Base-by-base conservation (phyloP, 2,888 invertebrate species). In the Aleiodes alternator region DNA sequence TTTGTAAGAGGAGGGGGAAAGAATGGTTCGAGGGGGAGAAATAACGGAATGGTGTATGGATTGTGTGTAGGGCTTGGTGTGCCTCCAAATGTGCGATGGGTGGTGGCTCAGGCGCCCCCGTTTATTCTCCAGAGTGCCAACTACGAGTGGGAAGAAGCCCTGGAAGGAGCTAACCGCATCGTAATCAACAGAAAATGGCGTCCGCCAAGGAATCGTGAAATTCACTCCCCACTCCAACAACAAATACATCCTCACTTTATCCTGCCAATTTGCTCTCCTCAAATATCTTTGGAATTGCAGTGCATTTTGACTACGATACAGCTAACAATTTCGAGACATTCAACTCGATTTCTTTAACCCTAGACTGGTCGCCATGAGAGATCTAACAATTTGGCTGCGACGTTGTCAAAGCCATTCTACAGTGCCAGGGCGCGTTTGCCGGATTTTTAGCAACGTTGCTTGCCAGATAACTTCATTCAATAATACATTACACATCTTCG, bases 101-200 rank as follows among this genome's bases (percentile, higher is more conserved):
- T 57, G 61, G 74, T 76, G 78, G 77, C 70, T 78, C 43, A 69
- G 73, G 79, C 23, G 66, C 61, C 71, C 70, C 72, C 68, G 73
- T 76, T 80, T 76, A 76, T 79, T 79, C 79, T 78, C 72, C 71
- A 70, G 78, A 80, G 79, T 77, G 74, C 78, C 72, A 72, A 69
- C 48, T 12, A 50, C n/a, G 72, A 29, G 75, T 77, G 76, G 79
- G 80, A 78, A 80, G 79, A 81, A 80, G 78, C 81, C 48, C 78
- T 83, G 83, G 83, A 84, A 85, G 84, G 85, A 85, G 85, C 82
- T 85, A 86, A 87, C 86, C 86, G 84, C 86, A 87, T 84, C 83
- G 85, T 86, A 87, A 87, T 87, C 87, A 86, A 87, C 84, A 84
- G 85, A 85, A 87, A 87, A 87, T 87, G 87, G 87, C 87, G 87